A percentile compares a stretch with the other conserved stretches of the same genome.
Conservation (phyloP, 2,888 invertebrate species). For the Xestia ashworthii region DNA sequence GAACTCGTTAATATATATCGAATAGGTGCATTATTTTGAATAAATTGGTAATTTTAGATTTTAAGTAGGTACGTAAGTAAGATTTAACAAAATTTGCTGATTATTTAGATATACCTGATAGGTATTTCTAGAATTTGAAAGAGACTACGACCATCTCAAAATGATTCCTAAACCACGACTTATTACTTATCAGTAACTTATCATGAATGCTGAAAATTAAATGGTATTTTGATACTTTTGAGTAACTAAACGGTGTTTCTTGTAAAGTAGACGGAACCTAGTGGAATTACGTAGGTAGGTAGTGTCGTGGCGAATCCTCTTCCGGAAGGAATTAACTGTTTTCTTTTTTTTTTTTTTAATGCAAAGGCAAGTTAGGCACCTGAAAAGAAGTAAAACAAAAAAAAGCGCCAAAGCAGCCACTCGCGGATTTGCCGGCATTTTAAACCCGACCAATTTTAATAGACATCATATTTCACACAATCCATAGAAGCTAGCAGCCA, state of each 20-base stretch:
- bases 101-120: not conserved
- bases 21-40: not conserved
- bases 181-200: too few relatives aligned
- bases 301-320: too few relatives aligned
- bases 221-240: too few relatives aligned
- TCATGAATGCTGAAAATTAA: too few relatives aligned
- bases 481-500: slow-evolving; percentile 15
- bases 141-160: too few relatives aligned
- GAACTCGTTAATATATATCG: too few relatives aligned
- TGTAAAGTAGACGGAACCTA: too few relatives aligned
- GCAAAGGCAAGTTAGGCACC: not conserved
- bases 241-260: too few relatives aligned
- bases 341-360: too few relatives aligned
- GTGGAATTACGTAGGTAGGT: too few relatives aligned
- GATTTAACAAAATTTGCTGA: not conserved
- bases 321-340: not conserved
- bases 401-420: slow-evolving; percentile 65
- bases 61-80: too few relatives aligned
- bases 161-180: too few relatives aligned
- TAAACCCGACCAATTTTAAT: slow-evolving; percentile 53
- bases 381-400: slow-evolving; percentile 1
- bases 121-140: not conserved
- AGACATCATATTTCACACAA: slow-evolving; percentile 20
- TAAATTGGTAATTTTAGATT: not conserved
- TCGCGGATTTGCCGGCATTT: slow-evolving; percentile 67